A percentile compares a stretch with the other conserved stretches of the same genome.
phyloP scores from a whole-genome alignment of 1,140 invertebrate genomes.

The Temnothorax longispinosus region DNA sequence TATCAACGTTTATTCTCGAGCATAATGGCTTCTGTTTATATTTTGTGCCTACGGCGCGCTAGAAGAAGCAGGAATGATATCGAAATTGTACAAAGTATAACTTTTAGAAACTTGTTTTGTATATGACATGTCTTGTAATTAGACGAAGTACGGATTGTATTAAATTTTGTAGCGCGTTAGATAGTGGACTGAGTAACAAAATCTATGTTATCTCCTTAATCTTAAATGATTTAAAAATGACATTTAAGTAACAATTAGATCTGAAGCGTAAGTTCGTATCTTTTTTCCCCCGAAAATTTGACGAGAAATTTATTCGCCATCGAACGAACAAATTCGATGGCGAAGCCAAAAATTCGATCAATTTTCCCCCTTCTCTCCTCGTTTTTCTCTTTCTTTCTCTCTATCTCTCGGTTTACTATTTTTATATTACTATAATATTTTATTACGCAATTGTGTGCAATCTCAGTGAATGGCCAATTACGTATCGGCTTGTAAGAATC shows the following conservation, averaged over 20 bases:
- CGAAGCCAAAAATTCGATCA: neutral
- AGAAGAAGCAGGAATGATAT: constrained; percentile 46
- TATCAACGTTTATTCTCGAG: constrained; percentile 46
- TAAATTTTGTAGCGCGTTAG: constrained; percentile 25
- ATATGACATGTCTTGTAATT: constrained; percentile 59
- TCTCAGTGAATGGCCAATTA: constrained; percentile 41
- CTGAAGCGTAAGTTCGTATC: neutral
- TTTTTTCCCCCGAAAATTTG: constrained; percentile 20
- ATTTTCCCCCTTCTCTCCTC: too few species aligned
- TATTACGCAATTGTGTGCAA: constrained; percentile 56
- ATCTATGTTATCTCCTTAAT: constrained; percentile 33
- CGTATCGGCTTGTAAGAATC: constrained; percentile 41
- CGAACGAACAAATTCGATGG: neutral
- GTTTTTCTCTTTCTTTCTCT: neutral
- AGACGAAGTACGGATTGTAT: constrained; percentile 10
- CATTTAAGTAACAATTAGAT: constrained; percentile 35
- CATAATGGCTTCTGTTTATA: constrained; percentile 56
- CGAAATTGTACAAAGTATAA: constrained; percentile 73
- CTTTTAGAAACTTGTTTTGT: constrained; percentile 27
- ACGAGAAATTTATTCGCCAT: neutral
- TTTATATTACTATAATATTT: neutral
- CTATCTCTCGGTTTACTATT: neutral
- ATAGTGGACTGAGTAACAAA: constrained; percentile 43
- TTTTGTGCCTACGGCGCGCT: constrained; percentile 21
- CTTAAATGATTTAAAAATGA: constrained; percentile 18